Evolutionary conservation across 2,797 vertebrate genomes (phyloP).

Genomic region (Etheostoma nigrum): DNA sequence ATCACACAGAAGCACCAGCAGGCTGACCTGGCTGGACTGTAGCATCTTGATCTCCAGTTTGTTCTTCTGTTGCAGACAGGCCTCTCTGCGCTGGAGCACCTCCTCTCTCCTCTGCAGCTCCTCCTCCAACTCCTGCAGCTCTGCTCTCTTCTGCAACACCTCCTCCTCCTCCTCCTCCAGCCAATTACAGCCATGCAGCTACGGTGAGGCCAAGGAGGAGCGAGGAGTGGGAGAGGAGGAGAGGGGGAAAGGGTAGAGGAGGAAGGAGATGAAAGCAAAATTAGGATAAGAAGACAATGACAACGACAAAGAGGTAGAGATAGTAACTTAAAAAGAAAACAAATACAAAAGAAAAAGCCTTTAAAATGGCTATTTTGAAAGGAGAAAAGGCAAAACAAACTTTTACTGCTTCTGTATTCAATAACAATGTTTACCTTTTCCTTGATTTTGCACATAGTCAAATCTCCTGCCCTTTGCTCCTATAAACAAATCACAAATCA

Average conservation of each 20-base stretch:
- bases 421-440: constrained; percentile 51
- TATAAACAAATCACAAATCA: constrained; percentile 62
- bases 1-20: not conserved
- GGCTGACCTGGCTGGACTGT: constrained; percentile 88
- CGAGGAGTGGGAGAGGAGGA: not conserved
- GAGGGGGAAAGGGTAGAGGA: constrained; percentile 43
- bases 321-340: not conserved
- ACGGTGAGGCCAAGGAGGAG: not conserved
- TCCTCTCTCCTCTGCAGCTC: constrained; percentile 90
- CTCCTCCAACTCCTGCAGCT: constrained; percentile 87
- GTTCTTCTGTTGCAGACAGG: constrained; percentile 87
- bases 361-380: not conserved
- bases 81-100: constrained; percentile 87
- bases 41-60: constrained; percentile 89
- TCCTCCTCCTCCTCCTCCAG: constrained; percentile 91
- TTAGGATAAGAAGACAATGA: not conserved
- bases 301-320: constrained; percentile 45
- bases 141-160: constrained; percentile 86
- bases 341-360: not conserved
- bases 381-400: not conserved
- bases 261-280: not conserved
- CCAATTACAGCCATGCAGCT: constrained; percentile 79
- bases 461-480: constrained; percentile 45
- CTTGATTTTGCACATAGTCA: constrained; percentile 29
- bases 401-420: not conserved